Percentiles rank a stretch among this genome's conserved stretches.
Conservation (phyloP, 2,888 invertebrate genomes). For the Thecophora atra region DNA sequence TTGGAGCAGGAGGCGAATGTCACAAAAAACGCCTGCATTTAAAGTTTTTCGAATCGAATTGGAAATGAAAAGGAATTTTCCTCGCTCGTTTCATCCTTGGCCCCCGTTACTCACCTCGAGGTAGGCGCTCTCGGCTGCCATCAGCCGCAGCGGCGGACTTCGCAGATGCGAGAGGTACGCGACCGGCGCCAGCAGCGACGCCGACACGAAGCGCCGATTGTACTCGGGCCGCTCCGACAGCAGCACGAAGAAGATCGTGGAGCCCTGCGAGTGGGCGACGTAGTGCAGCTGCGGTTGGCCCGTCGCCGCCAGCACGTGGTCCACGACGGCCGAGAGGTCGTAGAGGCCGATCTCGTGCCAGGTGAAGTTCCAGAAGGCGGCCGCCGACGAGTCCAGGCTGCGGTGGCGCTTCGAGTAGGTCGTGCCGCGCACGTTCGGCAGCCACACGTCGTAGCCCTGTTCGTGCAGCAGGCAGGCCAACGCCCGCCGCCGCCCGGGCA, state of each 20-base stretch:
- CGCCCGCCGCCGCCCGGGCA: conserved; percentile 51
- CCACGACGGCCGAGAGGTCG: conserved; percentile 58
- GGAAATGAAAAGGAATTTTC: background rate
- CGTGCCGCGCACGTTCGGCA: conserved; percentile 60
- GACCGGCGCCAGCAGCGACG: conserved; percentile 56
- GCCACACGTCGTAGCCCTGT: conserved; percentile 61
- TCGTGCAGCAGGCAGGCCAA: conserved; percentile 56
- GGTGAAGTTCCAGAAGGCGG: conserved; percentile 60
- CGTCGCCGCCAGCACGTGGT: conserved; percentile 55
- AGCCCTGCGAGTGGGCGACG: conserved; percentile 61
- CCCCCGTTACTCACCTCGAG: conserved; percentile 51
- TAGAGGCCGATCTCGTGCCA: conserved; percentile 63
- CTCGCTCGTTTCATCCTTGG: no score
- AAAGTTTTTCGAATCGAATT: background rate
- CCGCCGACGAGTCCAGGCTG: conserved; percentile 48
- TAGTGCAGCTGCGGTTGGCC: conserved; percentile 55
- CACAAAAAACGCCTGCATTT: background rate
- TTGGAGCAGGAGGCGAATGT: no score
- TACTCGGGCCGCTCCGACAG: conserved; percentile 57
- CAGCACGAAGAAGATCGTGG: conserved; percentile 58
- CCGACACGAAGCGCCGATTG: conserved; percentile 54
- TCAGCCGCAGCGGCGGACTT: conserved; percentile 55
- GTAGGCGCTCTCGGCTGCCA: conserved; percentile 50
- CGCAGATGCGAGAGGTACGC: conserved; percentile 55
- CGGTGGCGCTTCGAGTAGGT: conserved; percentile 57